These are phyloP conservation scores for Ophthalmolycus amberensis DNA, from an alignment of 2,113 vertebrate genomes.

Conservation along the genomic window DNA sequence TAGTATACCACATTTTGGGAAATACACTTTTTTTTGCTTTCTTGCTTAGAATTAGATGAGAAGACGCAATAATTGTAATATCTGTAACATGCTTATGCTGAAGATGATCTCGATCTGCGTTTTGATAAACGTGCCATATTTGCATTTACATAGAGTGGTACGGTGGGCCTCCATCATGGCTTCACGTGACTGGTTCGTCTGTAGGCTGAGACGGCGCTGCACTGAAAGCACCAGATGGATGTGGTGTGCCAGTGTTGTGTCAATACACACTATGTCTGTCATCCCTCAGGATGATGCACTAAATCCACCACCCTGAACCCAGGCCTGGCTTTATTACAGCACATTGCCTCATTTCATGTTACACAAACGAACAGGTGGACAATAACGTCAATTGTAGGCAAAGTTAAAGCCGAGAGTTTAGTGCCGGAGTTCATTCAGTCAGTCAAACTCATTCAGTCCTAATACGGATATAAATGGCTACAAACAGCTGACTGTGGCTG, in stretches of 20 bases:
- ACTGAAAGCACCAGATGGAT: constrained; percentile 15
- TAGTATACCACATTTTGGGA: not conserved
- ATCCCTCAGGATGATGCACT: constrained; percentile 54
- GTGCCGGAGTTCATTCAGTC: not conserved
- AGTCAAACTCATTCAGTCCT: not conserved
- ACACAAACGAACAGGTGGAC: constrained; percentile 21
- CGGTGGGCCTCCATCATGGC: not conserved
- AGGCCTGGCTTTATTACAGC: constrained; percentile 35
- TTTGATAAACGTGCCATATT: not conserved
- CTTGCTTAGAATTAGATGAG: not conserved
- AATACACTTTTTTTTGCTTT: not conserved
- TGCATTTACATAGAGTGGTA: constrained; percentile 3
- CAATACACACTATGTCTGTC: constrained; percentile 43
- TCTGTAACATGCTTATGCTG: too few species aligned
- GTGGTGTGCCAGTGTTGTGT: constrained; percentile 34
- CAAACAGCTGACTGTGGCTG: not conserved
- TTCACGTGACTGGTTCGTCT: not conserved
- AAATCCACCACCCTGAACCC: constrained; percentile 57
- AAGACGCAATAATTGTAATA: too few species aligned
- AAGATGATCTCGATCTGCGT: not conserved
- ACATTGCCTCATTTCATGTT: constrained; percentile 51
- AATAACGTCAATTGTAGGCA: not conserved
- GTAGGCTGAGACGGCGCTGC: not conserved
- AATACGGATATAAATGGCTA: not conserved
- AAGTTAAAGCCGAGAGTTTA: not conserved